Base-by-base conservation (phyloP, 2,113 vertebrate species). In the Setophaga coronata region DNA sequence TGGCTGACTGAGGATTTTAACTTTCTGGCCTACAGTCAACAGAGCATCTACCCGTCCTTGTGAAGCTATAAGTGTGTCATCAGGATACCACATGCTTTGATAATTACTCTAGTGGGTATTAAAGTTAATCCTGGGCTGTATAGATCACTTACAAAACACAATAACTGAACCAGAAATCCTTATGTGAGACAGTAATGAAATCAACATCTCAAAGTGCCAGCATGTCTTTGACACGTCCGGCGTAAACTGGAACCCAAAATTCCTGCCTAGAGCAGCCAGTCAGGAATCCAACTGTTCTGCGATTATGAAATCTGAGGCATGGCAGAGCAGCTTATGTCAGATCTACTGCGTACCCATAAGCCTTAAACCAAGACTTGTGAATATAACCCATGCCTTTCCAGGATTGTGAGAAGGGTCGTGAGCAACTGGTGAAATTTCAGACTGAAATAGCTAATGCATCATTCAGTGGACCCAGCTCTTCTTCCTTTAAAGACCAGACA, bases 121-220 rank as follows among this genome's bases (percentile, higher is more conserved):
- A 97, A 94, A 97, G 93, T 95, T 97, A 97, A 98, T 98, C 97
- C 97, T 93, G 86, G 94, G 94, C 95, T 97, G 93, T 95, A 97
- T 87, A 97, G 96, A 97, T 98, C 96, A 96, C 92, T 98, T 97
- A 95, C 97, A 97, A 97, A 97, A 93, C 87, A 96, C 95, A 71
- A 70, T 98, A 98, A 98, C 98, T 97, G 93, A 97, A 97, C 81
- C 93, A 98, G 97, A 98, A 97, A 95, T 93, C 95, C 42, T 84
- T 96, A 97, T 91, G 90, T 50, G 95, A 98, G 94, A 95, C 97
- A 89, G 96, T 95, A 95, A 97, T 97, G 97, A 98, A 98, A 97
- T 87, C 79, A 92, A 85, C 12, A 4, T 87, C 96, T 97, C 60
- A 50, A 93, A 97, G 95, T 95, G 94, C 96, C 97, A 97, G 89